phyloP scores from a whole-genome alignment of 1,140 invertebrate genomes.

The Drosophila ambigua region DNA sequence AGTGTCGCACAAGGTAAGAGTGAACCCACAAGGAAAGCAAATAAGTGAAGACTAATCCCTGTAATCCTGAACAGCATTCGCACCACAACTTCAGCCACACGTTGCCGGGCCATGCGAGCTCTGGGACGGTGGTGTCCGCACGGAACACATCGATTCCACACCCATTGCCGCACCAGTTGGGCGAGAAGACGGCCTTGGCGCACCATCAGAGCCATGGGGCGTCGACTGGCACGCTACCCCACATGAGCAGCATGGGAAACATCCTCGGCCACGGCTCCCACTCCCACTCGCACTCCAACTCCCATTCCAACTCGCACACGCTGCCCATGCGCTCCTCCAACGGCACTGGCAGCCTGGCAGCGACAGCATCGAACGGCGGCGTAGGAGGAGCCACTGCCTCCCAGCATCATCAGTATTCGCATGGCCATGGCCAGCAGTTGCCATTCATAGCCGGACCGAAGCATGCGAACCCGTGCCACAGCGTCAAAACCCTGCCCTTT shows the following conservation, averaged over 20 bases:
- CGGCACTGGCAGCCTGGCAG: conserved; percentile 22
- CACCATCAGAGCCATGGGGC: conserved; percentile 39
- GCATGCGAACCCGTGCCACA: conserved; percentile 72
- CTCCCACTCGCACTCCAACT: conserved; percentile 26
- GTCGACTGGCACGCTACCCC: conserved; percentile 43
- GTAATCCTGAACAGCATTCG: conserved; percentile 13
- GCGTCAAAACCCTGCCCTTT: conserved; percentile 71
- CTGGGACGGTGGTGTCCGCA: conserved; percentile 62
- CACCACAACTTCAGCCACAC: conserved; percentile 66
- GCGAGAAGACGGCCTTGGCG: conserved; percentile 56
- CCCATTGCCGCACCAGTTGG: conserved; percentile 77
- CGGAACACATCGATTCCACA: conserved; percentile 83
- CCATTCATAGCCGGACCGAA: conserved; percentile 62
- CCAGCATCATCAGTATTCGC: conserved; percentile 9
- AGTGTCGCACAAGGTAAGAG: conserved; percentile 49
- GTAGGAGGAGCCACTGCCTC: conserved; percentile 14
- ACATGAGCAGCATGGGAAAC: conserved; percentile 46
- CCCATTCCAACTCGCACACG: conserved; percentile 51
- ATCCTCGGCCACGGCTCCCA: conserved; percentile 44
- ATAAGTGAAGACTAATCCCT: neutral
- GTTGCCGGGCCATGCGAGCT: conserved; percentile 45
- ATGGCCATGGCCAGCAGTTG: conserved; percentile 51
- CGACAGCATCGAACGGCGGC: neutral
- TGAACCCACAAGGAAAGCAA: neutral
- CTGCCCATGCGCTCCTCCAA: conserved; percentile 65